phyloP scores from a whole-genome alignment of 2,888 invertebrate genomes.

The Scelioninae gen. 1 region DNA sequence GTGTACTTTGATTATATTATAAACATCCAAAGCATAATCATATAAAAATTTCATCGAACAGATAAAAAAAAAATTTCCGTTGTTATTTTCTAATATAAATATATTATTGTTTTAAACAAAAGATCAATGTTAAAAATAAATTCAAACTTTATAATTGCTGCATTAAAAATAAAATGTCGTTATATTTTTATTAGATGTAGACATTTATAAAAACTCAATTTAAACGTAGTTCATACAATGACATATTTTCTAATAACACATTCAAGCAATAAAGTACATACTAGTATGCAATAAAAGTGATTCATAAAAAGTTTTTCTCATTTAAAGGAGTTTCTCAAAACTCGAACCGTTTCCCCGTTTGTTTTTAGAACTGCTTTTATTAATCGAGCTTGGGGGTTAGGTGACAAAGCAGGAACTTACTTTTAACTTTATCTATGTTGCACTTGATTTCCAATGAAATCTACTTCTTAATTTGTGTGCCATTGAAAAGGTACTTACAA shows the following conservation, averaged over 20 bases:
- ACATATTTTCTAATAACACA: not conserved
- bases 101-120: not conserved
- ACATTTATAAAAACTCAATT: slow-evolving; percentile 11
- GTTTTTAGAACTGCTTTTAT: not conserved
- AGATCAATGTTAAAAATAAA: slow-evolving; percentile 6
- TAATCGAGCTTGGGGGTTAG: not conserved
- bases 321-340: not conserved
- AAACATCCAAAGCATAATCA: not conserved
- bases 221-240: not conserved
- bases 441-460: not conserved
- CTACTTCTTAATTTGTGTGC: too few species aligned
- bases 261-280: not conserved
- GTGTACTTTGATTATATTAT: too few species aligned
- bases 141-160: slow-evolving; percentile 5
- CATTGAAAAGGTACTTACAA: too few species aligned
- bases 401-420: slow-evolving; percentile 1
- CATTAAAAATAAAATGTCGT: slow-evolving; percentile 4
- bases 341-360: not conserved
- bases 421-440: not conserved
- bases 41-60: not conserved
- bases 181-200: slow-evolving; percentile 8
- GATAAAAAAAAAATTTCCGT: not conserved
- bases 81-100: not conserved
- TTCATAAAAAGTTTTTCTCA: not conserved
- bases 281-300: not conserved